phyloP scores from a whole-genome alignment of 2,888 invertebrate genomes.

The Leptarthrus brevirostris region DNA sequence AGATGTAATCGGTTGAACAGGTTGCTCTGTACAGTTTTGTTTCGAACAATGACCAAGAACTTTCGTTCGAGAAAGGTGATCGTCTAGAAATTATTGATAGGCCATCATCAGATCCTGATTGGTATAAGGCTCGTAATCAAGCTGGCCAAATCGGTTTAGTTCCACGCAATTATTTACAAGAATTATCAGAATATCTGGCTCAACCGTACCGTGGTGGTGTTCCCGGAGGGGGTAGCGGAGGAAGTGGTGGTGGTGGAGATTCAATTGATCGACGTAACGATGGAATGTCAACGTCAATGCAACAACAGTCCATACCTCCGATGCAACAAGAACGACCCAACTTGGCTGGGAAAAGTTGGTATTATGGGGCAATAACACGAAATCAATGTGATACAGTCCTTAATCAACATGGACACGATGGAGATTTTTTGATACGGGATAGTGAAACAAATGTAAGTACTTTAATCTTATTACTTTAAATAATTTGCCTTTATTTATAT shows the following conservation, averaged over 20 bases:
- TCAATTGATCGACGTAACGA: constrained; percentile 69
- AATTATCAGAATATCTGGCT: constrained; percentile 88
- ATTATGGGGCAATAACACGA: constrained; percentile 95
- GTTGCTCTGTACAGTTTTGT: constrained; percentile 94
- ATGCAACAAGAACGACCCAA: constrained; percentile 73
- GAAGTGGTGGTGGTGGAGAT: constrained; percentile 68
- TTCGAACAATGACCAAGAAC: constrained; percentile 93
- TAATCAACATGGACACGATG: constrained; percentile 95
- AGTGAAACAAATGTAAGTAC: constrained; percentile 97
- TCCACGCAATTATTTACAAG: constrained; percentile 94
- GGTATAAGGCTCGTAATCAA: constrained; percentile 94
- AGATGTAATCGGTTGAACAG: constrained; percentile 60
- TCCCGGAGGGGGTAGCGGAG: constrained; percentile 65
- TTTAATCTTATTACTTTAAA: background rate
- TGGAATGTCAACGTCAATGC: constrained; percentile 59
- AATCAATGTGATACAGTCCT: constrained; percentile 96
- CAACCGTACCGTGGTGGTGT: constrained; percentile 78
- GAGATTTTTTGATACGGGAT: constrained; percentile 98
- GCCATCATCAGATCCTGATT: constrained; percentile 97
- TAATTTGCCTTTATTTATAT: constrained; percentile 51
- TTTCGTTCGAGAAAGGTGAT: constrained; percentile 97
- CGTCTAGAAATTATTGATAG: constrained; percentile 95
- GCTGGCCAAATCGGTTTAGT: constrained; percentile 94
- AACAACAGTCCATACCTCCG: constrained; percentile 60
- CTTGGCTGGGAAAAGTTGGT: constrained; percentile 90